Evolutionary conservation across 1,140 invertebrate genomes (phyloP), one percentile per base, ranked within the genome.

Genomic region (Aphelinus certus): DNA sequence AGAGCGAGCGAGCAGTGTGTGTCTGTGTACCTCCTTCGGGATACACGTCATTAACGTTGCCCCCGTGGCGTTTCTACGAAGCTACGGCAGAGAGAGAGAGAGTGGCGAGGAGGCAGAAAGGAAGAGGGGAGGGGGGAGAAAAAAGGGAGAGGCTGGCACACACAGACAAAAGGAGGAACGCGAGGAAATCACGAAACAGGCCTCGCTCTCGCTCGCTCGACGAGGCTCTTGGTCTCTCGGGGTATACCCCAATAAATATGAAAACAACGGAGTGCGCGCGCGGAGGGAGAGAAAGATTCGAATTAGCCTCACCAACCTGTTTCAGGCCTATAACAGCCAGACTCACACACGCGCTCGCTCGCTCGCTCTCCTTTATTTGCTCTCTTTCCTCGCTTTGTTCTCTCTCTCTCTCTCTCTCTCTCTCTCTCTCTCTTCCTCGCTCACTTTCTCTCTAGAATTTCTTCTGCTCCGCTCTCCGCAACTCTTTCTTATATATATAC

Each of bases 171-270:
- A 43, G 51, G 62, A 63, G 47, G 55, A 63, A 75, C n/a, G 69
- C 68, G 68, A 77, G 76, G 75, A 71, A 81, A 81, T 81, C 77
- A 79, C 73, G 79, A 79, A 83, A 80, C 78, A 81, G 78, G 77
- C 80, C 55, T 57, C 73, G 58, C 46, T 10, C n/a, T n/a, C 3
- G 68, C 45, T 10, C 26, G 45, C 66, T 56, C 53, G 80, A 79
- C 26, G 26, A 26, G 26, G 26, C 26, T 26, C 26, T 26, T 26
- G 26, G 26, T 26, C 26, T 26, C 26, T 26, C 26, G 26, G 26
- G 26, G 26, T 26, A 26, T 83, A 86, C 83, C 81, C 81, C 84
- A 84, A 87, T 87, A 88, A 87, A 88, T 87, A 87, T 86, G 82
- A 87, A 88, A 86, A 88, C 84, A 87, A 87, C 85, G 81, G 73